Percentiles rank a stretch among this genome's conserved stretches.
Evolutionary conservation across 2,888 invertebrate species (phyloP).

Genomic region (Drosophila affinis): DNA sequence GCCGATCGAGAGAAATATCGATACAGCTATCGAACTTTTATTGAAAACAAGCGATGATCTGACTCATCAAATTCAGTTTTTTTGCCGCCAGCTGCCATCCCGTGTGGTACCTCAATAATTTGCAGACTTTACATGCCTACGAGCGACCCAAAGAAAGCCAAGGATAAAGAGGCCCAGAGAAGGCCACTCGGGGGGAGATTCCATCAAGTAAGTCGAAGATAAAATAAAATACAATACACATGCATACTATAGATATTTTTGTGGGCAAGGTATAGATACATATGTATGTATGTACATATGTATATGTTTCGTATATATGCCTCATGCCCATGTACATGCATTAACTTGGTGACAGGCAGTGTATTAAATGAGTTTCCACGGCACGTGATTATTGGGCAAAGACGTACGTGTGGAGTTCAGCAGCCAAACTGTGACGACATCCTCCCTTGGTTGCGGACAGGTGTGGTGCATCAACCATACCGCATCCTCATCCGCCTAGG

Average conservation of each 20-base stretch:
- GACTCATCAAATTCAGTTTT: no score
- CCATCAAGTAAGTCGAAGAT: no score
- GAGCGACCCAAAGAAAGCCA: no score
- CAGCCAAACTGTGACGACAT: slow-evolving; percentile 5
- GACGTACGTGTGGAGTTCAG: slow-evolving; percentile 38
- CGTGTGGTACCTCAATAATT: no score
- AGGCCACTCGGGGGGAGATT: no score
- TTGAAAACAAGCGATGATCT: background rate
- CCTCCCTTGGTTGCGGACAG: slow-evolving; percentile 19
- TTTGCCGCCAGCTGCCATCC: no score
- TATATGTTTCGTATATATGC: background rate
- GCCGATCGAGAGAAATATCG: background rate
- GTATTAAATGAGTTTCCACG: slow-evolving; percentile 51
- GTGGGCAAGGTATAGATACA: no score
- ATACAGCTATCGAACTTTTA: background rate
- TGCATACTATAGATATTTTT: slow-evolving; percentile 5
- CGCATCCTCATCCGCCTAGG: slow-evolving; percentile 27
- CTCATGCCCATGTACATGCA: background rate
- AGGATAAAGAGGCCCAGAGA: no score
- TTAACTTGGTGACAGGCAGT: slow-evolving; percentile 28
- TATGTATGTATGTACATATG: no score
- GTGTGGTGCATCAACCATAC: slow-evolving; percentile 19
- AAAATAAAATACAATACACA: no score
- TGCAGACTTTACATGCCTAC: no score
- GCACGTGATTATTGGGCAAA: slow-evolving; percentile 54